Conservation (phyloP, 2,113 vertebrate species). For the Macheiramphus alcinus region DNA sequence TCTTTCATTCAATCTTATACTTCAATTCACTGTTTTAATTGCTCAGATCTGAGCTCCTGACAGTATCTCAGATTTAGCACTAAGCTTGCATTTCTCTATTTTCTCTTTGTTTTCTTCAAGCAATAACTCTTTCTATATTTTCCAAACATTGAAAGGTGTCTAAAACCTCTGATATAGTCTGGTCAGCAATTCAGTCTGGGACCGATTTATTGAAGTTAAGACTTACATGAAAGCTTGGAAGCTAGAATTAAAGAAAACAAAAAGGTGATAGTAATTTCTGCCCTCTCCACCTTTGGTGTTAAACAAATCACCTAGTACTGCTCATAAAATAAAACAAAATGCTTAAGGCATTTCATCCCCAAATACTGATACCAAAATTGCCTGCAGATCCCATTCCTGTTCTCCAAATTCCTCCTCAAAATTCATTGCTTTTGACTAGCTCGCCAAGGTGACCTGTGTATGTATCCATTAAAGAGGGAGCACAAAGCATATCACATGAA, state of each 20-base stretch:
- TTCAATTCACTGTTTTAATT: neutral
- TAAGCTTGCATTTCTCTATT: neutral
- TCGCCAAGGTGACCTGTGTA: neutral
- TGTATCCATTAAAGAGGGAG: neutral
- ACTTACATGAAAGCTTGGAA: neutral
- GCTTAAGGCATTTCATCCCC: neutral
- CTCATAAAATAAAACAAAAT: neutral
- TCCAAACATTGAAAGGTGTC: neutral
- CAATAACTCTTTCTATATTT: neutral
- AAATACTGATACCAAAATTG: neutral
- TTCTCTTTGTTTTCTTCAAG: neutral
- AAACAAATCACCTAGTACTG: neutral
- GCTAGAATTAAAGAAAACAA: neutral
- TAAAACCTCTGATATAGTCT: neutral
- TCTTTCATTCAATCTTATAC: neutral
- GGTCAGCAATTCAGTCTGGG: neutral
- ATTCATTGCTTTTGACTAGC: neutral
- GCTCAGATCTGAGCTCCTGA: neutral
- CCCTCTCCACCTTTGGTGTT: neutral
- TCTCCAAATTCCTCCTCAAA: neutral
- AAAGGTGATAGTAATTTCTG: neutral
- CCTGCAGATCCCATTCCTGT: neutral
- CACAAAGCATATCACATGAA: neutral
- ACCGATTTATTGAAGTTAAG: neutral
- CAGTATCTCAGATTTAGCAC: neutral